Evolutionary conservation across 2,888 invertebrate genomes (phyloP), one percentile per base, ranked within the genome.

Genomic region (Metallyticus violacea): DNA sequence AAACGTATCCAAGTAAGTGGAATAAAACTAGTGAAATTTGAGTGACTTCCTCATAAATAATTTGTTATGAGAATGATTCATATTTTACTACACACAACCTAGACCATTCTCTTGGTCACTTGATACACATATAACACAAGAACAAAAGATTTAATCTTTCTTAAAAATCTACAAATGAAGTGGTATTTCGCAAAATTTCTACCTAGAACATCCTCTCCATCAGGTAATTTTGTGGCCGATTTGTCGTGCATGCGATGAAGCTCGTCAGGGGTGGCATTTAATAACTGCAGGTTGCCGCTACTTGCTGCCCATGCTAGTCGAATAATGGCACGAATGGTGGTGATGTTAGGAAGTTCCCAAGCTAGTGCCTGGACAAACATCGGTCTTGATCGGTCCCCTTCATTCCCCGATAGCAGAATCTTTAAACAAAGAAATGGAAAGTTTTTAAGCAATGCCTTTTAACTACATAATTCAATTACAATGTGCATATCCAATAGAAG

Each of bases 221-320:
- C 96, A 28, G 96, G 94, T 88, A 92, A 92, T 88, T 84, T 85
- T n/a, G 87, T 84, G 28, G 94, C 92, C 80, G 91, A 92, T 88
- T 93, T 94, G 90, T 94, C 94, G 88, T 95, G 95, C 85, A 95
- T 92, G 40, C 93, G 92, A 90, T 96, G 96, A 77, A 96, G 92
- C 80, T 93, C 93, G 88, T 95, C 94, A 30, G 93, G 92, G 0
- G 94, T 92, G 0, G 93, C 93, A 89, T 94, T 94, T 78, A 94
- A 91, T 76, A 94, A 92, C 88, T 93, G 93, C 83, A 95, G 91
- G 90, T 94, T 94, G 26, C 96, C 95, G 87, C 95, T 95, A 79
- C 96, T 95, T 0, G 96, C 95, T 0, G 96, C 95, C 96, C 97
- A 97, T 6, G 97, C 95, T 87, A 97, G 92, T 90, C 95, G 94